Conservation (phyloP, 2,113 vertebrate species). For the Brachyistius frenatus region DNA sequence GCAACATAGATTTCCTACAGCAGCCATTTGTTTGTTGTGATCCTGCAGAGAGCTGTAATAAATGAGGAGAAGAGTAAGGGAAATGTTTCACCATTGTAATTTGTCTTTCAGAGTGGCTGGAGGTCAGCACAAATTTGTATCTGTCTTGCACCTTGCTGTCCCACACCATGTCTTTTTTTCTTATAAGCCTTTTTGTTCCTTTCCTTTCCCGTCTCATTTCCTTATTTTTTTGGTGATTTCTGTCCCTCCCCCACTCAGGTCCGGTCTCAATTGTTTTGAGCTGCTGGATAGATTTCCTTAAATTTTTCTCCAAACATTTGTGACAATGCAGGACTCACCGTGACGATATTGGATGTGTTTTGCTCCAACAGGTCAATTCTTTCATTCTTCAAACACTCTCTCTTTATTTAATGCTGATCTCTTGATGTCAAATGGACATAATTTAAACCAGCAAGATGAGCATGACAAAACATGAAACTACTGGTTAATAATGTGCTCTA, state of each 20-base stretch:
- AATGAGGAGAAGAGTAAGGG: conserved; percentile 36
- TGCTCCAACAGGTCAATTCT: no score
- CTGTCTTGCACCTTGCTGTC: conserved; percentile 6
- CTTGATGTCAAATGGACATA: no score
- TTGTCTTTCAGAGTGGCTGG: conserved; percentile 44
- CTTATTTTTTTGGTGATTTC: neutral
- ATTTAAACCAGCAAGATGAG: no score
- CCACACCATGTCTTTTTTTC: neutral
- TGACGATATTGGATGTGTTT: no score
- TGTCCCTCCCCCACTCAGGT: neutral
- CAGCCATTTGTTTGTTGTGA: conserved; percentile 54
- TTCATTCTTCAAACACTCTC: no score
- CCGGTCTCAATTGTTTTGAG: neutral
- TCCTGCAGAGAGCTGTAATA: conserved; percentile 52
- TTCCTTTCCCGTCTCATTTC: neutral
- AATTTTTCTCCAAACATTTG: no score
- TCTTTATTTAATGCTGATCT: no score
- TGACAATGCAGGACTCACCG: no score
- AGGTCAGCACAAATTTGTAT: conserved; percentile 37
- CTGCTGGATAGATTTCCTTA: no score
- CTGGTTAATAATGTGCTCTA: no score
- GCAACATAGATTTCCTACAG: conserved; percentile 57
- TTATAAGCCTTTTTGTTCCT: neutral
- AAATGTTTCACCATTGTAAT: conserved; percentile 36
- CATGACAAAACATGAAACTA: no score